phyloP scores from a whole-genome alignment of 2,113 vertebrate species.

The Perca fluviatilis region DNA sequence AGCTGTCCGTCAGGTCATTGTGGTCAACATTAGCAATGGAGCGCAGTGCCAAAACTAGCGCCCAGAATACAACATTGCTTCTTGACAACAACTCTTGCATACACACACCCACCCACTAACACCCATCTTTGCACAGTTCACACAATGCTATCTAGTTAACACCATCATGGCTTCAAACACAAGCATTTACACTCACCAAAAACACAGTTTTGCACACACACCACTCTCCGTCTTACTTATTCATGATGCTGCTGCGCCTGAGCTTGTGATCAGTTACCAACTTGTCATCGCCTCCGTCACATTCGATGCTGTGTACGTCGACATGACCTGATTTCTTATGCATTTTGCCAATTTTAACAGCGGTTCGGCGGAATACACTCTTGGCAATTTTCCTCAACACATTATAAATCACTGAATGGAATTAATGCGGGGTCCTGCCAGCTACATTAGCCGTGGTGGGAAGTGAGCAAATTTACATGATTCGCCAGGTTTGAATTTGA shows the following conservation, averaged over 20 bases:
- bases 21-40: slow-evolving; percentile 58
- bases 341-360: slow-evolving; percentile 47
- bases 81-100: background rate
- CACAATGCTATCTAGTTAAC: slow-evolving; percentile 6
- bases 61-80: background rate
- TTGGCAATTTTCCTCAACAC: slow-evolving; percentile 40
- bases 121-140: background rate
- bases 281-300: slow-evolving; percentile 58
- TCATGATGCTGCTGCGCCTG: slow-evolving; percentile 52
- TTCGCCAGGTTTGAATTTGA: slow-evolving; percentile 52
- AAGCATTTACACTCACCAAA: slow-evolving; percentile 5
- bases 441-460: slow-evolving; percentile 42
- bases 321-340: slow-evolving; percentile 59
- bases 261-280: slow-evolving; percentile 42
- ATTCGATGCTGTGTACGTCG: slow-evolving; percentile 27
- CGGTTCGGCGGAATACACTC: slow-evolving; percentile 47
- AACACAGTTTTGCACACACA: background rate
- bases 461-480: slow-evolving; percentile 62
- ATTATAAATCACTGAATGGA: slow-evolving; percentile 48
- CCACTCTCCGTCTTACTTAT: slow-evolving; percentile 40
- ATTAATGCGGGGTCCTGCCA: slow-evolving; percentile 21
- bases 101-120: background rate
- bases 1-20: slow-evolving; percentile 64
- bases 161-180: background rate
- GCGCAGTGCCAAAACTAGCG: background rate